These are phyloP conservation scores for Sphenodon punctatus DNA, from an alignment of 2,797 vertebrate species.

Conservation along the genomic window DNA sequence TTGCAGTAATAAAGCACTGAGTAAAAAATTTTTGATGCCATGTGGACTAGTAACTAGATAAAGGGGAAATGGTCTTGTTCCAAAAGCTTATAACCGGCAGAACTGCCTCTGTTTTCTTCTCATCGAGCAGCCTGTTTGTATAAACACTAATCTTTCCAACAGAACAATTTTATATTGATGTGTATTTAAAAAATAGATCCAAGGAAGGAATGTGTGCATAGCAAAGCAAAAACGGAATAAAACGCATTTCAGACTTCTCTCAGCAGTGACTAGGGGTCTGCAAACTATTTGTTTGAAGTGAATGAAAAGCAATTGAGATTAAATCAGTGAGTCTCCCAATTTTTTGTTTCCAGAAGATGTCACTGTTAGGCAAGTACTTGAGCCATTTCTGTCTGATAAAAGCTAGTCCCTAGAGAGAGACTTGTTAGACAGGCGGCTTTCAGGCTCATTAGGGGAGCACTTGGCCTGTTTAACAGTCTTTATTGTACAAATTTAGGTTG, in stretches of 20 bases:
- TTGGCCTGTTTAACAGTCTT: neutral
- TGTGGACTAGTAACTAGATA: neutral
- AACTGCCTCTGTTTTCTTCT: neutral
- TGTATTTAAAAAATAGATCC: constrained; percentile 27
- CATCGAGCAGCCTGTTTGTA: constrained; percentile 27
- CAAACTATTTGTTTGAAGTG: neutral
- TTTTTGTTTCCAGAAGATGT: constrained; percentile 34
- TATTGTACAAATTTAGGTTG: neutral
- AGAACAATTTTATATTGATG: constrained; percentile 6
- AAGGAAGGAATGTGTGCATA: neutral
- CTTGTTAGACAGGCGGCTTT: neutral
- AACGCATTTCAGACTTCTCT: accelerated
- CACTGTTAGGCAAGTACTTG: constrained; percentile 27
- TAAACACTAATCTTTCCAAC: constrained; percentile 6
- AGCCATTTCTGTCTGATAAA: neutral
- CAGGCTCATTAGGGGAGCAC: neutral
- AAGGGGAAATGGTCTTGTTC: neutral
- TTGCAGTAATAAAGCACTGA: neutral
- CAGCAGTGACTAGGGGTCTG: neutral
- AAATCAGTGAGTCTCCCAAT: neutral
- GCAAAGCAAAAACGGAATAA: neutral
- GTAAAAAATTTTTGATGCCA: neutral
- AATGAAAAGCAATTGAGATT: neutral
- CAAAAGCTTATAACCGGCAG: constrained; percentile 1
- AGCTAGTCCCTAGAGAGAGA: neutral